phyloP scores from a whole-genome alignment of 1,140 invertebrate genomes.

The Brachionus paranguensis region DNA sequence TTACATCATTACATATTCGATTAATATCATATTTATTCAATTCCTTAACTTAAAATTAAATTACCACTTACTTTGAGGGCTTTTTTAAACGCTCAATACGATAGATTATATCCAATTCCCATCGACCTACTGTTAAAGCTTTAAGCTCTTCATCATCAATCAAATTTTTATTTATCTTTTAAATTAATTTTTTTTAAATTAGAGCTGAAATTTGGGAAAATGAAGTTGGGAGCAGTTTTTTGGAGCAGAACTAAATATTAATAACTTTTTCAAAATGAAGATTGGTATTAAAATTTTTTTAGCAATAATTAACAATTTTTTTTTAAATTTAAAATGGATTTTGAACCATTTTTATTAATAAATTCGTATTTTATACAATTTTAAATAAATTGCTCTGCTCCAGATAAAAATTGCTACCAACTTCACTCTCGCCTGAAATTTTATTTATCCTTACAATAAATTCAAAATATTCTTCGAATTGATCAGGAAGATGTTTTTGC shows the following conservation, averaged over 20 bases:
- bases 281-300: too few species aligned
- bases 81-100: slow-evolving; percentile 2
- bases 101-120: slow-evolving; percentile 1
- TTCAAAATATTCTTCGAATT: slow-evolving; percentile 18
- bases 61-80: background rate
- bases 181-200: background rate
- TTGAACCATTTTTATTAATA: too few species aligned
- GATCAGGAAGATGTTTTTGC: background rate
- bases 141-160: slow-evolving; percentile 29
- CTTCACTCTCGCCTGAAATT: background rate
- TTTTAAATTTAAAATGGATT: too few species aligned
- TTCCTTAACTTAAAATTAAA: background rate
- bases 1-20: too few species aligned
- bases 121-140: background rate
- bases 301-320: too few species aligned
- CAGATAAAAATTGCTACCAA: too few species aligned
- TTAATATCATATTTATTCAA: too few species aligned
- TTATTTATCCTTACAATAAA: background rate
- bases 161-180: slow-evolving; percentile 28
- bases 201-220: background rate
- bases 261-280: too few species aligned
- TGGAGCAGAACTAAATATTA: too few species aligned
- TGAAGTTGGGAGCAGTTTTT: too few species aligned
- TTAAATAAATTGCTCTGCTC: too few species aligned
- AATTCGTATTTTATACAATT: too few species aligned